A percentile compares a stretch with the other conserved stretches of the same genome.
Evolutionary conservation across 2,888 invertebrate genomes (phyloP).

Genomic region (Erynnis tages): DNA sequence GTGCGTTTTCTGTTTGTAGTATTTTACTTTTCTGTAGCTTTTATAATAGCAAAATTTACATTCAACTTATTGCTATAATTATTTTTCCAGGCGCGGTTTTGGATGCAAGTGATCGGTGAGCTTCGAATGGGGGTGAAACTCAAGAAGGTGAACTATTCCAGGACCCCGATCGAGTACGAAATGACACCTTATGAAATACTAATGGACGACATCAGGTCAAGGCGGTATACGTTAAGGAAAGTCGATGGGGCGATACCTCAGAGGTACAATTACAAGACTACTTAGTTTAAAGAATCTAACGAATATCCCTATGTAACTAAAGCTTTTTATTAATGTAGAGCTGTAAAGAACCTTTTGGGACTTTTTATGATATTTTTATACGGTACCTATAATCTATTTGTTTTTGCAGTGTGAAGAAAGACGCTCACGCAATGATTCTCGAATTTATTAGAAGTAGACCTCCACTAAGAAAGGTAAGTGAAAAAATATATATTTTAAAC

Average conservation of each 20-base stretch:
- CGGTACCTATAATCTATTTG: slow-evolving; percentile 30
- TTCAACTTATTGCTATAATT: slow-evolving; percentile 36
- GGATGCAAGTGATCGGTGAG: slow-evolving; percentile 97
- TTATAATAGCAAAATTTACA: slow-evolving; percentile 43
- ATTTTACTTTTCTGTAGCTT: slow-evolving; percentile 38
- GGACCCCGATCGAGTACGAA: slow-evolving; percentile 93
- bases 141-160: slow-evolving; percentile 90
- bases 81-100: slow-evolving; percentile 90
- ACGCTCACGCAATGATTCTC: slow-evolving; percentile 96
- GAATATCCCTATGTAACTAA: too few species aligned
- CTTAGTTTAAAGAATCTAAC: neutral
- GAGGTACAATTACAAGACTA: slow-evolving; percentile 62
- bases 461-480: slow-evolving; percentile 92
- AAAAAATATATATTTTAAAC: too few species aligned
- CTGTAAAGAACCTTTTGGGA: too few species aligned
- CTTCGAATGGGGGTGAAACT: slow-evolving; percentile 95
- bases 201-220: slow-evolving; percentile 96
- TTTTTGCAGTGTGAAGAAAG: slow-evolving; percentile 89
- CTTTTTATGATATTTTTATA: neutral
- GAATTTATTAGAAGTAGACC: slow-evolving; percentile 98
- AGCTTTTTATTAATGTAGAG: too few species aligned
- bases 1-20: slow-evolving; percentile 17
- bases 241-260: slow-evolving; percentile 91
- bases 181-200: slow-evolving; percentile 97
- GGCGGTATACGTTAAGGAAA: slow-evolving; percentile 94